phyloP scores from a whole-genome alignment of 1,140 invertebrate genomes.

The Panagrolaimus sp. region DNA sequence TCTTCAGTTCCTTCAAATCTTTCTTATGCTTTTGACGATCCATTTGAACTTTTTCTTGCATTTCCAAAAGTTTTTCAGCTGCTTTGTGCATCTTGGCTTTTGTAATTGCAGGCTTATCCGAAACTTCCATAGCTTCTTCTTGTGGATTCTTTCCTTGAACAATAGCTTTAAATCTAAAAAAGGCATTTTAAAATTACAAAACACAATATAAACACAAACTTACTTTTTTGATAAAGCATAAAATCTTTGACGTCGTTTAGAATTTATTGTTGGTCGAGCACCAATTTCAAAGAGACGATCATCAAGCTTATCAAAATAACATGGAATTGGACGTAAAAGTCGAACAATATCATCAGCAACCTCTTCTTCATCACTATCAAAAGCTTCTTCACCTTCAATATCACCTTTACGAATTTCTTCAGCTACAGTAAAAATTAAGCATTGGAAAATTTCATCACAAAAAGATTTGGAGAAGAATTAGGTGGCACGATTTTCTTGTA shows the following conservation, averaged over 20 bases:
- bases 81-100: constrained; percentile 13
- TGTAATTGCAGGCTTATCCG: constrained; percentile 2
- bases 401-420: constrained; percentile 33
- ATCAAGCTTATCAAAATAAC: constrained; percentile 52
- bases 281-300: constrained; percentile 52
- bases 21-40: constrained; percentile 20
- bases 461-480: constrained; percentile 52
- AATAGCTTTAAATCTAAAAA: constrained; percentile 36
- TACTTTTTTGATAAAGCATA: constrained; percentile 54
- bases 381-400: too few relatives aligned
- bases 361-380: too few relatives aligned
- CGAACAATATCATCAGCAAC: constrained; percentile 19
- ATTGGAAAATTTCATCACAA: constrained; percentile 54
- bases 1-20: constrained; percentile 19
- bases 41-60: constrained; percentile 4
- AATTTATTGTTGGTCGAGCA: constrained; percentile 31
- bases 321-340: constrained; percentile 25
- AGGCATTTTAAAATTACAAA: too few relatives aligned
- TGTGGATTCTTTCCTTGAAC: constrained; percentile 35
- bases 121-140: neutral
- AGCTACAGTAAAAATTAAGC: constrained; percentile 48
- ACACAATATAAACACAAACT: too few relatives aligned
- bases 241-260: constrained; percentile 47
- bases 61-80: constrained; percentile 1
- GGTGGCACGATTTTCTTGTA: constrained; percentile 35